A percentile compares a stretch with the other conserved stretches of the same genome.
phyloP scores from a whole-genome alignment of 1,140 invertebrate species.

The Coboldia fuscipes region DNA sequence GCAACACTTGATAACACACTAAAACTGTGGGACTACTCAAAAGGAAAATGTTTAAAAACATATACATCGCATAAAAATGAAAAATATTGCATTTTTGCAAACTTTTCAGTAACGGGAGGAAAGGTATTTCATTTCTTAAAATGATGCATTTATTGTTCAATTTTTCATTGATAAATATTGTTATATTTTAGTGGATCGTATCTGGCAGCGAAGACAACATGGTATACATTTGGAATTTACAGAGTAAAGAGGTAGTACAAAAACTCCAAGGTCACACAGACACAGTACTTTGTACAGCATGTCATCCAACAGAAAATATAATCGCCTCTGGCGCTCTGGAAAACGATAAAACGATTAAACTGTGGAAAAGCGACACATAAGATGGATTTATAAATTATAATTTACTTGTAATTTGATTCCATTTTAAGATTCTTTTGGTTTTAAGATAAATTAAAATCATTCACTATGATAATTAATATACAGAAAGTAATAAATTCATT shows the following conservation, averaged over 20 bases:
- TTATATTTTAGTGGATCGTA: constrained; percentile 73
- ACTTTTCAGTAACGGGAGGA: constrained; percentile 98
- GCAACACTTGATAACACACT: constrained; percentile 96
- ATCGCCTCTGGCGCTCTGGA: constrained; percentile 97
- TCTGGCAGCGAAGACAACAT: constrained; percentile 99
- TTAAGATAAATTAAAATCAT: too few relatives aligned
- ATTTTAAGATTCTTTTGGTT: too few relatives aligned
- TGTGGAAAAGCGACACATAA: constrained; percentile 97
- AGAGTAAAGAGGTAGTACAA: constrained; percentile 98
- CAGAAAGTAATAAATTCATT: too few relatives aligned
- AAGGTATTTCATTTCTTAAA: too few relatives aligned
- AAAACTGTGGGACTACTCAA: constrained; percentile 98
- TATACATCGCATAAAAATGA: constrained; percentile 97
- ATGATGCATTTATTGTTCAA: too few relatives aligned
- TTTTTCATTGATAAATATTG: not conserved
- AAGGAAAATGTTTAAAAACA: constrained; percentile 92
- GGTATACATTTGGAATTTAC: constrained; percentile 99
- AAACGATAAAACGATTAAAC: constrained; percentile 96
- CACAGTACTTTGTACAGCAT: constrained; percentile 93
- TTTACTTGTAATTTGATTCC: too few relatives aligned
- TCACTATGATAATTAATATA: too few relatives aligned
- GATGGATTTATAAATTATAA: too few relatives aligned
- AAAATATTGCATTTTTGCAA: constrained; percentile 99
- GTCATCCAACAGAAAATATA: constrained; percentile 97
- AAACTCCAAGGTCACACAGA: constrained; percentile 93